Base-by-base conservation (phyloP, 2,797 vertebrate genomes). In the Esox lucius region DNA sequence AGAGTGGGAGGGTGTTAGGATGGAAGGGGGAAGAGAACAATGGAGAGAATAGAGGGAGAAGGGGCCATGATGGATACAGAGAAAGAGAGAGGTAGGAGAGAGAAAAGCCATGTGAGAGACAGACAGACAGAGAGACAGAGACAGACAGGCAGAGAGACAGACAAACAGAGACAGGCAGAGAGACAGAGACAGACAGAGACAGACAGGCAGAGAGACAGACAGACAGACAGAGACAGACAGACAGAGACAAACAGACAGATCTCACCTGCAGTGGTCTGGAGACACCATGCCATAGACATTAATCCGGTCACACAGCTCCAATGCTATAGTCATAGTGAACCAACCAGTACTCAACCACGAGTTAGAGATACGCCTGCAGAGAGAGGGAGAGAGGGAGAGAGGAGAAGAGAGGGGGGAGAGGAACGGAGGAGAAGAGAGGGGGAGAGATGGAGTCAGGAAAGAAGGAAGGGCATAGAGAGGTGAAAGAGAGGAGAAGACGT, bases 321-420 rank as follows among this genome's bases (percentile, higher is more conserved):
- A 91, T 0, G 97, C 97, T 39, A 99, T 99, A 31, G 96, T 97
- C 97, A 99, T 98, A 2, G 98, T 99, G 94, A 99, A 99, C 98
- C 98, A 99, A 89, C 98, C 98, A 0, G 98, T 99, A 89, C 98
- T 99, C 80, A 99, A 93, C 98, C 98, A 99, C 16, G 98, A 98
- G 92, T 99, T 99, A 46, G 98, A 98, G 80, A 97, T 95, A 92
- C 93, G 96, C 94, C 98, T 99, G 91, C 68, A 76, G 78, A 74
- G 42, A 70, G 17, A 64, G 48, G 68, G 49, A 53, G 70, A 15
- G 62, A 19, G 39, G 26, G 6, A 11, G 7, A 35, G 5, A 13
- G 64, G 26, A 5, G 28, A 33, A 48, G 48, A 11, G 16, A 5
- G 56, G 3, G 0, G 51, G 26, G 70, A 15, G 62, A 19, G 39